These are phyloP conservation scores for Drosophila elegans DNA, from an alignment of 1,140 invertebrate species.

Conservation along the genomic window DNA sequence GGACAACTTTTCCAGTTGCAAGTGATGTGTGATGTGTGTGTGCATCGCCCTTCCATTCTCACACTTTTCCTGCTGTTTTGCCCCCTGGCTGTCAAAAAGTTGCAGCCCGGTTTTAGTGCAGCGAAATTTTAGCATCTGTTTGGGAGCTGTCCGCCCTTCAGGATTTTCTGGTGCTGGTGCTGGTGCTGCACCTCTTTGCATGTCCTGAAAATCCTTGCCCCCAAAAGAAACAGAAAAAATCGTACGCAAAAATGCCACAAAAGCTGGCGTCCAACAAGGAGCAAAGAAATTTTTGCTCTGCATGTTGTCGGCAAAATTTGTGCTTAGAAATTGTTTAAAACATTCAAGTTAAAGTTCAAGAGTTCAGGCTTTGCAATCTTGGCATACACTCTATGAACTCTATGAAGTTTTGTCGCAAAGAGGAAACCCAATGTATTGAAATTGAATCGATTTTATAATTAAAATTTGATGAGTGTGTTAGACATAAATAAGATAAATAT, in stretches of 20 bases:
- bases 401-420: not conserved
- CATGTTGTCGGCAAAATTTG: constrained; percentile 8
- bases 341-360: not conserved
- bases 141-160: constrained; percentile 18
- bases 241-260: constrained; percentile 27
- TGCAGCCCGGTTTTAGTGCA: constrained; percentile 26
- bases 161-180: constrained; percentile 7
- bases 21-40: constrained; percentile 14
- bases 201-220: constrained; percentile 25
- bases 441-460: not conserved
- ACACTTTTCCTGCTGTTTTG: not conserved
- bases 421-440: not conserved
- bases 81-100: constrained; percentile 28
- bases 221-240: constrained; percentile 1
- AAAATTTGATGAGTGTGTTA: no score
- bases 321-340: constrained; percentile 34
- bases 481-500: no score
- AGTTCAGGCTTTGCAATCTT: not conserved
- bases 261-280: constrained; percentile 16
- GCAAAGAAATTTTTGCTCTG: constrained; percentile 18
- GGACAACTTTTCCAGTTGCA: constrained; percentile 27
- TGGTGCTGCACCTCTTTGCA: not conserved
- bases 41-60: not conserved
- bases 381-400: not conserved
- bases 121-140: constrained; percentile 17